Conservation (phyloP, 2,888 invertebrate species). For the Tiliacea citrago region DNA sequence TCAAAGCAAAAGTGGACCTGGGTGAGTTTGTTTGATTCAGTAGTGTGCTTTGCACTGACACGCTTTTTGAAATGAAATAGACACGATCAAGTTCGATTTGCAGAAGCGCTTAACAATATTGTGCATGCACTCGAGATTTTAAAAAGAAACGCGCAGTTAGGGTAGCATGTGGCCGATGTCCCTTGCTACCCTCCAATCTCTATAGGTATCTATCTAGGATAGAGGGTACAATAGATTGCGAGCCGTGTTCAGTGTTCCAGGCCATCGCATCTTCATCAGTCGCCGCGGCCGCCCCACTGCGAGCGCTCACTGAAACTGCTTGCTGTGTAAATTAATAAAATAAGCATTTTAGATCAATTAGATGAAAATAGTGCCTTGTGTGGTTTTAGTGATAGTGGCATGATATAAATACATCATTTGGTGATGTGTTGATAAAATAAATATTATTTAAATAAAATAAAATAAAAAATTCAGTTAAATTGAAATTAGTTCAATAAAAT, state of each 20-base stretch:
- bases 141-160: conserved; percentile 55
- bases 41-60: conserved; percentile 76
- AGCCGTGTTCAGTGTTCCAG: conserved; percentile 88
- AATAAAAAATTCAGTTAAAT: conserved; percentile 3
- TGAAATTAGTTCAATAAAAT: neutral
- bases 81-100: conserved; percentile 34
- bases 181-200: conserved; percentile 64
- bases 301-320: conserved; percentile 70
- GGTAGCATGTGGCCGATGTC: conserved; percentile 57
- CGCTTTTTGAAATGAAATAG: conserved; percentile 66
- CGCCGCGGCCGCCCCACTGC: conserved; percentile 78
- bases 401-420: conserved; percentile 45
- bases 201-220: conserved; percentile 69
- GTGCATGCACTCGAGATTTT: conserved; percentile 66
- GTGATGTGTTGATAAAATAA: conserved; percentile 25
- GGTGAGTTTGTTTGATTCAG: conserved; percentile 82
- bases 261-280: conserved; percentile 84
- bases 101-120: conserved; percentile 56
- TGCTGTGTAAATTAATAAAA: conserved; percentile 63
- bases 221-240: conserved; percentile 72
- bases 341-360: conserved; percentile 60
- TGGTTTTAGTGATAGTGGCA: conserved; percentile 66
- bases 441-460: conserved; percentile 7
- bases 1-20: conserved; percentile 86
- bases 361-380: conserved; percentile 59